These are phyloP conservation scores for Beris morrisii DNA, from an alignment of 2,888 invertebrate species.

Conservation along the genomic window DNA sequence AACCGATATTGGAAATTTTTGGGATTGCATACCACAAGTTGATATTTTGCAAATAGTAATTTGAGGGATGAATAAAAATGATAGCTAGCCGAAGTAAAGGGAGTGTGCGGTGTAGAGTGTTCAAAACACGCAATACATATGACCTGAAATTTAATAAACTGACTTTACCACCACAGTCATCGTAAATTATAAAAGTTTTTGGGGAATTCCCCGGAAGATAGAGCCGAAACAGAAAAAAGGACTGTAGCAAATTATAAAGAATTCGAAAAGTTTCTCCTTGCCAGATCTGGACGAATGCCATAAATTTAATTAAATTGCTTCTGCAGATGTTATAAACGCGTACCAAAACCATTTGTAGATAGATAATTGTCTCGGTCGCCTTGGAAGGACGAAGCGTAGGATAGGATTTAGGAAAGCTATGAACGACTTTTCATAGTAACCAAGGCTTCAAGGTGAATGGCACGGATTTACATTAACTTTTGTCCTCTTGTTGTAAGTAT, in stretches of 20 bases:
- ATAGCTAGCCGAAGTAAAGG: neutral
- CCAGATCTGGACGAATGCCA: slow-evolving; percentile 40
- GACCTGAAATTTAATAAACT: too few species aligned
- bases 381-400: neutral
- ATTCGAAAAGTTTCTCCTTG: slow-evolving; percentile 21
- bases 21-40: neutral
- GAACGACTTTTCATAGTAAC: neutral
- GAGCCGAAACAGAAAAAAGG: slow-evolving; percentile 11
- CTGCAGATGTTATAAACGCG: slow-evolving; percentile 42
- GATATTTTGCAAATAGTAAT: slow-evolving; percentile 1
- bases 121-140: neutral
- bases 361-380: slow-evolving; percentile 20
- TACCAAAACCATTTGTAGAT: slow-evolving; percentile 34
- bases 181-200: too few species aligned
- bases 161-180: too few species aligned
- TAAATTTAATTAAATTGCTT: slow-evolving; percentile 47
- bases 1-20: slow-evolving; percentile 10
- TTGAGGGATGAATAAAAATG: neutral
- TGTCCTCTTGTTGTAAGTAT: slow-evolving; percentile 39
- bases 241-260: slow-evolving; percentile 37
- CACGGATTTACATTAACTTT: slow-evolving; percentile 39
- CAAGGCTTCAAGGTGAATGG: neutral
- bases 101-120: neutral
- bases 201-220: too few species aligned
- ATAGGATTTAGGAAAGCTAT: neutral